Evolutionary conservation across 2,888 invertebrate genomes (phyloP), one percentile per base, ranked within the genome.

Genomic region (Tipula unca): DNA sequence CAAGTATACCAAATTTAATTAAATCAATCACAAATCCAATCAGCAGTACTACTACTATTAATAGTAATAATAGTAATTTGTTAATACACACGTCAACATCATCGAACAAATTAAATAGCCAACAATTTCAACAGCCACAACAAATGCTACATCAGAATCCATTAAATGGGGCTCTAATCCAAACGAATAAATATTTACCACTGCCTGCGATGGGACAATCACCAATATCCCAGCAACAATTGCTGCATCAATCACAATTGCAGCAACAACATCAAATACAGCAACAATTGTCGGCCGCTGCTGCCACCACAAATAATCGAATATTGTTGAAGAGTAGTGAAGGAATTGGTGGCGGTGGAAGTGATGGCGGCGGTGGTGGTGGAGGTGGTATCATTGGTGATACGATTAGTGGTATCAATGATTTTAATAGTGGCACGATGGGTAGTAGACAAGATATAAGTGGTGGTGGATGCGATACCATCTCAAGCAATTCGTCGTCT

Each of bases 391-490:
- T 5, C 4, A 39, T 8, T 84, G n/a, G 35, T 84, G 13, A 20
- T 20, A 20, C 20, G 3, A 84, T 17, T n/a, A 14, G 8, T 82
- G 4, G 29, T 82, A 87, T 86, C 85, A 86, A 87, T 32, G 84
- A 84, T 84, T 36, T 20, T 84, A 36, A 36, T 84, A 87, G 87
- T 85, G 86, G 86, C 29, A 82, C 36, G 8, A 84, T 82, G 20
- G 85, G 86, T 82, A 85, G 86, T 84, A 88, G 87, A 86, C 87
- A 87, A 35, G 88, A 88, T 85, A 87, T 32, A n/a, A n/a, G 87
- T 0, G 88, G 88, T 87, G 88, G 88, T 87, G 88, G 87, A 29
- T 88, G 87, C 84, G 89, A 89, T 87, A 69, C 20, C 8, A 20
- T 25, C 10, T 69, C 69, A 25, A 25, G 88, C 25, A 69, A 69